Evolutionary conservation across 2,113 vertebrate genomes (phyloP).

Genomic region (Hippocampus barbouri): DNA sequence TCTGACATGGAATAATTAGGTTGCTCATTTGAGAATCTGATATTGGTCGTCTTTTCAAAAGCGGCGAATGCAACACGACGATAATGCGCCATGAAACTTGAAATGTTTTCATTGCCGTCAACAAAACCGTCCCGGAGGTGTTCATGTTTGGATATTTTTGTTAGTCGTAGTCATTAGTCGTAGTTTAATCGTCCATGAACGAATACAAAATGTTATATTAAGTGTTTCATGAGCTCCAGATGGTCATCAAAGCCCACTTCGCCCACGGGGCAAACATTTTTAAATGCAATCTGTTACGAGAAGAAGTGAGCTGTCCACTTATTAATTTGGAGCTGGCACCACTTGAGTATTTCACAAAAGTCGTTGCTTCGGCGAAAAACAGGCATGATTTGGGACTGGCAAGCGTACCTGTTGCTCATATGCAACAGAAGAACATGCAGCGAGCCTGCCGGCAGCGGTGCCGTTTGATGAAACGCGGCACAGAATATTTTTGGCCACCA

Average conservation of each 20-base stretch:
- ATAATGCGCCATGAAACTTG: neutral
- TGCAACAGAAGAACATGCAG: constrained; percentile 60
- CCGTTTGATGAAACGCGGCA: constrained; percentile 31
- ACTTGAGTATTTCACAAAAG: neutral
- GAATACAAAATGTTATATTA: neutral
- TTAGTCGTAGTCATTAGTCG: too few species aligned
- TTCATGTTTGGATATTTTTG: neutral
- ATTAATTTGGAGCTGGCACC: neutral
- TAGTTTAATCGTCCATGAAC: neutral
- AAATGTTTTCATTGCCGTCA: neutral
- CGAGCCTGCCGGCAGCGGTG: constrained; percentile 20
- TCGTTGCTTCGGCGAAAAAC: neutral
- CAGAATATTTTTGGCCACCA: constrained; percentile 59
- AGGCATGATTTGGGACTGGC: constrained; percentile 2
- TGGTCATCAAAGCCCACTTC: neutral
- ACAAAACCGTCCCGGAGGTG: neutral
- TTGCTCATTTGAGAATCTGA: neutral
- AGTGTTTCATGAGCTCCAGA: neutral
- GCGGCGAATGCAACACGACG: too few species aligned
- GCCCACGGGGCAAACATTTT: neutral
- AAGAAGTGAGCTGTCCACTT: neutral
- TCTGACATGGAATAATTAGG: neutral
- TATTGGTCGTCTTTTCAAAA: too few species aligned
- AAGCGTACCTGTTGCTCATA: constrained; percentile 62
- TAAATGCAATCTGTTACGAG: neutral